Percentiles rank a stretch among this genome's conserved stretches.
These are phyloP conservation scores for Pandemis heparana DNA, from an alignment of 2,888 invertebrate genomes.

Conservation along the genomic window DNA sequence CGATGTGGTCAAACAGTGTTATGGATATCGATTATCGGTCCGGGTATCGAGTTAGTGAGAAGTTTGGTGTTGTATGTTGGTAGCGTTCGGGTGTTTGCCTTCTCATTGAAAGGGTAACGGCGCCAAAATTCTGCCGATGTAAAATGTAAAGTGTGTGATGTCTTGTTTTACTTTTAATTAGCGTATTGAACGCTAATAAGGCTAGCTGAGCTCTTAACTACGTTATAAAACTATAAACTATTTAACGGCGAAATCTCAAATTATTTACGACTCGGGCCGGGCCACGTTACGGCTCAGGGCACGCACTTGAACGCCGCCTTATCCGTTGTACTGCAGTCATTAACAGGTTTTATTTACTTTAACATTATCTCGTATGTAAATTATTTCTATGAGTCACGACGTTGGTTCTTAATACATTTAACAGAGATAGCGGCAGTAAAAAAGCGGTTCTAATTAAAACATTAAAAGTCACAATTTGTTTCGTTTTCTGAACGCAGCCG, in stretches of 20 bases:
- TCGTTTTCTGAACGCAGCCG: conserved; percentile 58
- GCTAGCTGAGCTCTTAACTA: conserved; percentile 2
- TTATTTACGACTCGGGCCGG: conserved; percentile 7
- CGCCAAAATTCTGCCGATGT: background rate
- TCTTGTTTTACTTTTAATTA: conserved; percentile 1
- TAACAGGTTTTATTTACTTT: conserved; percentile 54
- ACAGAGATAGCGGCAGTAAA: conserved; percentile 64
- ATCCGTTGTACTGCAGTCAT: conserved; percentile 52
- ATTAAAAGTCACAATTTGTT: conserved; percentile 72
- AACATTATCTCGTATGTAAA: conserved; percentile 55
- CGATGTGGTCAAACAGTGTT: conserved; percentile 42
- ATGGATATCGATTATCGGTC: conserved; percentile 39
- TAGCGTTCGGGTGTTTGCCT: background rate
- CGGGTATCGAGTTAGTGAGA: conserved; percentile 33
- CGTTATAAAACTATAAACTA: conserved; percentile 19
- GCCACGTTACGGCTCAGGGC: background rate
- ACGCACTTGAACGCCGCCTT: conserved; percentile 46
- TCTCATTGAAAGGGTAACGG: background rate
- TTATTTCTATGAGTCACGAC: conserved; percentile 68
- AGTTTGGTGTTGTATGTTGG: conserved; percentile 15
- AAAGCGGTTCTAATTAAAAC: conserved; percentile 74
- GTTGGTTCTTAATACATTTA: conserved; percentile 58
- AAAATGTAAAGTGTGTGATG: background rate
- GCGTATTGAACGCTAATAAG: background rate
- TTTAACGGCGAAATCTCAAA: conserved; percentile 15